These are phyloP conservation scores for Acheta domesticus DNA, from an alignment of 2,888 invertebrate species.

Conservation along the genomic window DNA sequence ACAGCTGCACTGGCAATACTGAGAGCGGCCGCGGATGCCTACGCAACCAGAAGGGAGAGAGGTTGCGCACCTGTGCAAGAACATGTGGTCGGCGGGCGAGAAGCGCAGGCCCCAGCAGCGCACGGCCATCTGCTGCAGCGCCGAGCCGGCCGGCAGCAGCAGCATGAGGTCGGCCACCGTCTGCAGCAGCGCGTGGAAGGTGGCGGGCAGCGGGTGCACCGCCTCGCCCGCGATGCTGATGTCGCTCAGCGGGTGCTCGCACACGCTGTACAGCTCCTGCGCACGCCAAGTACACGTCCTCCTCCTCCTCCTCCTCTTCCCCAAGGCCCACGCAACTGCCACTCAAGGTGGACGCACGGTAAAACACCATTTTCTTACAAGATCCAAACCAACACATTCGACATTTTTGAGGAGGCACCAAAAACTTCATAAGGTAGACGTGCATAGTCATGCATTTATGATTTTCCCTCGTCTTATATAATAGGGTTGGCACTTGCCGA, in stretches of 20 bases:
- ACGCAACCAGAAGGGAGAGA: too few species aligned
- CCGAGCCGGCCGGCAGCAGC: slow-evolving; percentile 78
- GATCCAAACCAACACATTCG: too few species aligned
- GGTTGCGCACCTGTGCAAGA: slow-evolving; percentile 66
- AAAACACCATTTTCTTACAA: too few species aligned
- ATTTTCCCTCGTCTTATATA: too few species aligned
- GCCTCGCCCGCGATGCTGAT: slow-evolving; percentile 71
- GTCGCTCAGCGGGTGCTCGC: slow-evolving; percentile 77
- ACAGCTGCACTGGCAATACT: too few species aligned
- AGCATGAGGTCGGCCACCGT: slow-evolving; percentile 91
- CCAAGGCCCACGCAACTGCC: too few species aligned
- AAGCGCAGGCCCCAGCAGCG: slow-evolving; percentile 91
- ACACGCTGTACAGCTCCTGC: slow-evolving; percentile 56
- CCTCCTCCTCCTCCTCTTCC: slow-evolving; percentile 20
- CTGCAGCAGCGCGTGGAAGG: slow-evolving; percentile 82
- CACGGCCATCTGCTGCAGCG: slow-evolving; percentile 86
- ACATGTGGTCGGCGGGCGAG: slow-evolving; percentile 83
- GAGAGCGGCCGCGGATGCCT: too few species aligned
- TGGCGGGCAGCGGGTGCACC: slow-evolving; percentile 60
- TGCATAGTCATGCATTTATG: too few species aligned
- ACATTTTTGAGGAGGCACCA: too few species aligned
- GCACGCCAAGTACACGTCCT: background rate
- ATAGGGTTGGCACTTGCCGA: too few species aligned
- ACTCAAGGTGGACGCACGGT: too few species aligned
- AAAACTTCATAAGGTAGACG: too few species aligned